These are phyloP conservation scores for Nansenia antarctica DNA, from an alignment of 2,113 vertebrate species.

Conservation along the genomic window DNA sequence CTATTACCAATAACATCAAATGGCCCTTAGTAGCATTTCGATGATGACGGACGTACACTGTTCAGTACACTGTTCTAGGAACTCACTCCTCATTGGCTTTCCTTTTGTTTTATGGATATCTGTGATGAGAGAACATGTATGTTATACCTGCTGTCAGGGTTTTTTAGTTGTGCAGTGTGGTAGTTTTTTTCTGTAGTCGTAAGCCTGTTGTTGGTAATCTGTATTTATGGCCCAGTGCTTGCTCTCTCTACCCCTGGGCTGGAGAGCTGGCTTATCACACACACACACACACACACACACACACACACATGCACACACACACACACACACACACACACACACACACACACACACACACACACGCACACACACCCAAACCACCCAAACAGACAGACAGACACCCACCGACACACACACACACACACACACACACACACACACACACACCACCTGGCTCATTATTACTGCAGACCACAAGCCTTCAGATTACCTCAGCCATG, in stretches of 20 bases:
- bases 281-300: background rate
- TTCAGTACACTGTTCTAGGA: too few species aligned
- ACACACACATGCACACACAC: background rate
- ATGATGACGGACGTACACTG: too few species aligned
- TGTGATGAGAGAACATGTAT: too few species aligned
- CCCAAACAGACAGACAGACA: too few species aligned
- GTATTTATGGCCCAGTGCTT: constrained; percentile 44
- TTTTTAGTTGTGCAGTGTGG: too few species aligned
- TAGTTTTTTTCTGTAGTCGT: constrained; percentile 17
- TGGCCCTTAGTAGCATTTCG: background rate
- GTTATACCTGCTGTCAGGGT: background rate
- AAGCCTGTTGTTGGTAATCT: constrained; percentile 44
- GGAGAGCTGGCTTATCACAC: constrained; percentile 43
- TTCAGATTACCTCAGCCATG: constrained; percentile 64
- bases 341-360: too few species aligned
- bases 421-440: too few species aligned
- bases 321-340: constrained; percentile 13
- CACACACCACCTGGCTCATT: too few species aligned
- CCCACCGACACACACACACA: too few species aligned
- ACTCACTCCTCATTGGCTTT: too few species aligned
- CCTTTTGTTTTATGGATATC: background rate
- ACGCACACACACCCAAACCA: too few species aligned
- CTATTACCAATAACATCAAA: background rate
- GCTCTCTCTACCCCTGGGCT: constrained; percentile 20
- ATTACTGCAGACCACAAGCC: constrained; percentile 40